Evolutionary conservation across 1,140 invertebrate genomes (phyloP), one percentile per base, ranked within the genome.

Genomic region (Cydia fagiglandana): DNA sequence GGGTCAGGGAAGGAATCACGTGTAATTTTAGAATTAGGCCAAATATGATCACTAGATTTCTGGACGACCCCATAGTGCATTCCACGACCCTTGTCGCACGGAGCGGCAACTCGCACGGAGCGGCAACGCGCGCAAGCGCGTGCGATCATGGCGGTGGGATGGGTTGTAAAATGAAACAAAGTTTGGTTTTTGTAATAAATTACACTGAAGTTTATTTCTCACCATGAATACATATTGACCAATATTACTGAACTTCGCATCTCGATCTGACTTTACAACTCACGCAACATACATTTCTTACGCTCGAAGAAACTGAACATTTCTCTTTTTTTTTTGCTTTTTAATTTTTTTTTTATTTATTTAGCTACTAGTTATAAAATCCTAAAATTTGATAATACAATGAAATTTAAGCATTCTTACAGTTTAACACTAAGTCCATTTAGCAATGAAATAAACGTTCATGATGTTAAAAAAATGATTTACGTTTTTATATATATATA

Each of bases 171-270:
- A 76, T 20, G 17, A 76, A 76, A 73, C 20, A 56, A 30, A 4
- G 45, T 70, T 61, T 73, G 45, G 70, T 73, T 73, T 77, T 79
- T 80, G 77, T 90, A 93, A 91, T 93, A 93, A 93, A 93, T 93
- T 93, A 93, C 93, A 93, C 88, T 92, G 90, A 93, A 93, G 88
- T 93, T 93, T 92, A 92, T 93, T 91, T 93, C 81, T 88, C 87
- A 88, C 87, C 79, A 79, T 86, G 91, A 90, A 91, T 91, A 93
- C 88, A 91, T 89, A 90, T 89, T 86, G 87, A 90, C 82, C 84
- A 83, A 84, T 86, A 80, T 86, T 81, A 83, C 84, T 89, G 78
- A 84, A 79, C 77, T 77, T 85, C 78, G 79, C 85, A 83, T 86
- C 83, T 85, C 82, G 56, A 61, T 86, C 88, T 83, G 87, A 90